Conservation (phyloP, 2,888 invertebrate species). For the Epinotia ramella region DNA sequence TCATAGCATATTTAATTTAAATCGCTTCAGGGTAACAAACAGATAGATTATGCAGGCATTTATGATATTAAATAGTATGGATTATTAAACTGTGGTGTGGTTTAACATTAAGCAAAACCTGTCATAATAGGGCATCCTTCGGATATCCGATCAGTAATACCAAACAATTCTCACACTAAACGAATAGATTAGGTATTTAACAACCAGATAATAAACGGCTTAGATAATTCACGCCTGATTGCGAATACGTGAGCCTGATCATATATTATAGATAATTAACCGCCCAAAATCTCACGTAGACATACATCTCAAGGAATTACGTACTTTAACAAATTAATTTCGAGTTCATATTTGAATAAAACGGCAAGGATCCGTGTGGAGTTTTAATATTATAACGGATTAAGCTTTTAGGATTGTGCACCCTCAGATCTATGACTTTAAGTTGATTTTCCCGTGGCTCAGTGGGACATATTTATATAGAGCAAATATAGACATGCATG, state of each 20-base stretch:
- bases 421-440: neutral
- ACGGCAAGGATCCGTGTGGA: neutral
- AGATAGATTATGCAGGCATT: too few relatives aligned
- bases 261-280: neutral
- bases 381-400: neutral
- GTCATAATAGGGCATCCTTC: neutral
- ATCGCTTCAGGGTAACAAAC: too few relatives aligned
- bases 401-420: neutral
- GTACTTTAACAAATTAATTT: neutral
- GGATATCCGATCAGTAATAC: neutral
- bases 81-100: too few relatives aligned
- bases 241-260: constrained; percentile 38
- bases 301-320: neutral
- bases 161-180: constrained; percentile 6
- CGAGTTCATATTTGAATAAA: neutral
- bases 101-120: neutral
- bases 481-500: constrained; percentile 1
- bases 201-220: constrained; percentile 25
- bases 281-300: neutral
- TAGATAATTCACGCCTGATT: constrained; percentile 41
- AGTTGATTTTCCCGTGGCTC: neutral
- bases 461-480: neutral
- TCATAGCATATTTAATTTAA: too few relatives aligned
- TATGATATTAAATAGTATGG: too few relatives aligned
- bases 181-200: neutral